Evolutionary conservation across 92 coral and sea anemone species (phyloP).

Genomic region (Paragorgia papillata): DNA sequence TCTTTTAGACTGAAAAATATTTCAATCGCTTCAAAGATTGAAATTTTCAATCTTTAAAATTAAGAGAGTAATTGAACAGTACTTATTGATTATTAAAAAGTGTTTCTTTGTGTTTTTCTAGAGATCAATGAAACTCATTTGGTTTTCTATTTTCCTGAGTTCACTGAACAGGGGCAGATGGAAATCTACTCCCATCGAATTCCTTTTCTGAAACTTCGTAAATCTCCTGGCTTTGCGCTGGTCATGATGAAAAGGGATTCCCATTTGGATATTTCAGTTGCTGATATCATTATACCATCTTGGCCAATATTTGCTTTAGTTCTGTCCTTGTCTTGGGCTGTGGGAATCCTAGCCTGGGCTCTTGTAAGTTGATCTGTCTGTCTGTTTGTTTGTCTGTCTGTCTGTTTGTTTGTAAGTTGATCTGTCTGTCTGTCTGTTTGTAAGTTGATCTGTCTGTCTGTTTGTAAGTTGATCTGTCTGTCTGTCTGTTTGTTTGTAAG

Average conservation of each 20-base stretch:
- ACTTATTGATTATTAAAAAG: too few species aligned
- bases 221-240: slow-evolving; percentile 35
- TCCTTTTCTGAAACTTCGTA: slow-evolving; percentile 30
- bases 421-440: too few species aligned
- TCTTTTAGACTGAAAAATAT: too few species aligned
- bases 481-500: too few species aligned
- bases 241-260: slow-evolving; percentile 37
- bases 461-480: too few species aligned
- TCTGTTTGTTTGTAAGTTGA: too few species aligned
- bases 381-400: too few species aligned
- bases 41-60: too few species aligned
- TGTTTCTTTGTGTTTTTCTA: too few species aligned
- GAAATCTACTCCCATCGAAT: slow-evolving; percentile 12
- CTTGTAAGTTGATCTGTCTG: slow-evolving; percentile 6
- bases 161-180: background rate
- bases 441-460: too few species aligned
- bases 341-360: slow-evolving; percentile 30
- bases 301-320: slow-evolving; percentile 39
- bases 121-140: background rate
- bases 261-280: slow-evolving; percentile 24
- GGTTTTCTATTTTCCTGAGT: slow-evolving; percentile 26
- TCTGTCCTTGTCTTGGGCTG: slow-evolving; percentile 24
- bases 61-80: too few species aligned
- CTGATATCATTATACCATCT: slow-evolving; percentile 17
- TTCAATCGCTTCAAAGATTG: too few species aligned